Evolutionary conservation across 2,888 invertebrate species (phyloP), one percentile per base, ranked within the genome.

Genomic region (Leptopilina myrica): DNA sequence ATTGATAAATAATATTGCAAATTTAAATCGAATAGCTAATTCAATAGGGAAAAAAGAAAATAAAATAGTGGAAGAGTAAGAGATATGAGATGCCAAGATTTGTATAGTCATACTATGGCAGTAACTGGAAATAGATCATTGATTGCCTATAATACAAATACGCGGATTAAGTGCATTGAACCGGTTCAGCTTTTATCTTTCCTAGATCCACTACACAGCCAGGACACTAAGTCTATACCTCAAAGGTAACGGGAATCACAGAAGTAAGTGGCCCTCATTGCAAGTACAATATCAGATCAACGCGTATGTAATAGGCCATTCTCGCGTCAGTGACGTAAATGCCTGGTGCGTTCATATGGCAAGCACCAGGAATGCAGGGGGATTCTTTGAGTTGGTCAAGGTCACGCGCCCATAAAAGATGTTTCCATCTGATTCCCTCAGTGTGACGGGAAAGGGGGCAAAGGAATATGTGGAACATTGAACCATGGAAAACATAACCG

Each of bases 311-410:
- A 53, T 49, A 49, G 46, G 53, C 33, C 73, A 40, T 67, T 67
- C 20, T n/a, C n/a, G 33, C 3, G 8, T 43, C 43, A 43, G 56
- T 73, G 56, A 73, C 73, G 73, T 53, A 73, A 73, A 73, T 53
- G 56, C 33, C 49, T 49, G 33, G 33, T 33, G 49, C 56, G 53
- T 49, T 73, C 73, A 9, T 33, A 43, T 53, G 56, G 33, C 53
- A 73, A 73, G 53, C 49, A 49, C 11, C 33, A 73, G 73, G 80
- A 76, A 81, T 62, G 69, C 67, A 78, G 76, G 65, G 56, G 77
- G 83, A 75, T 79, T 67, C 76, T 69, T 79, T 77, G 81, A 80
- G 82, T 84, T 84, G 82, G 82, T 84, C 83, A 84, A 84, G 83
- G 83, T 84, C 81, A 84, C 79, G 78, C 79, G 80, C 81, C 76